A percentile compares a stretch with the other conserved stretches of the same genome.
Conservation (phyloP, 2,113 vertebrate species). For the Macquaria australasica region DNA sequence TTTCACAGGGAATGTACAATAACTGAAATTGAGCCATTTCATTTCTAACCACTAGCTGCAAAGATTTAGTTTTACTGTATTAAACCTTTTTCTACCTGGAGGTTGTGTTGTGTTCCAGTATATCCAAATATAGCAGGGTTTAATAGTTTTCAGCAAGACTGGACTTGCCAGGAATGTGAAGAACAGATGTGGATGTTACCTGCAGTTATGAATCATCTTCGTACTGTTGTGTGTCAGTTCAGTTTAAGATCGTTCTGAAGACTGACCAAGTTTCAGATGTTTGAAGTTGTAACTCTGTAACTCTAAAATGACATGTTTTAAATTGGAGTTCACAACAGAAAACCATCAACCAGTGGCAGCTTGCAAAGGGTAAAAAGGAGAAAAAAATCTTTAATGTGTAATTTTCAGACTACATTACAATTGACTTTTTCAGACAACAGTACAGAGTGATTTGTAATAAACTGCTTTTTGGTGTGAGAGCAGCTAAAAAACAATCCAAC, state of each 20-base stretch:
- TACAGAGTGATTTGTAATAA: constrained; percentile 27
- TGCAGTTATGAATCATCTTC: neutral
- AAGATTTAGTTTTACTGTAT: constrained; percentile 27
- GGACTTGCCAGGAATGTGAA: constrained; percentile 44
- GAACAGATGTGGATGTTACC: neutral
- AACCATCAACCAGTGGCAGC: neutral
- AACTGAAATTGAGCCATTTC: constrained; percentile 48
- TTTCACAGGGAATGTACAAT: constrained; percentile 34
- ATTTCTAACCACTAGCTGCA: constrained; percentile 38
- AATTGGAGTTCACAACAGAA: neutral
- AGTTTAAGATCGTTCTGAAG: neutral
- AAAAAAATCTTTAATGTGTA: constrained; percentile 68
- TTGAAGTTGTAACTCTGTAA: neutral
- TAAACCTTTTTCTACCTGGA: constrained; percentile 34
- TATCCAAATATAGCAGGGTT: neutral
- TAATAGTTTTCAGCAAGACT: constrained; percentile 7
- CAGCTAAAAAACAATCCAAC: constrained; percentile 25
- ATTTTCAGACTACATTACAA: constrained; percentile 45
- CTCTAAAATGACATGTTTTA: neutral
- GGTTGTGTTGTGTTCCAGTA: constrained; percentile 13
- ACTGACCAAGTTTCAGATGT: neutral
- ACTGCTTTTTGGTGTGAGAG: neutral
- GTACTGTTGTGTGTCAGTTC: neutral
- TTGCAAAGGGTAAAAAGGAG: constrained; percentile 10
- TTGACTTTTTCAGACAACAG: constrained; percentile 29